Conservation (phyloP, 2,888 invertebrate species). For the Xylophagus ater region DNA sequence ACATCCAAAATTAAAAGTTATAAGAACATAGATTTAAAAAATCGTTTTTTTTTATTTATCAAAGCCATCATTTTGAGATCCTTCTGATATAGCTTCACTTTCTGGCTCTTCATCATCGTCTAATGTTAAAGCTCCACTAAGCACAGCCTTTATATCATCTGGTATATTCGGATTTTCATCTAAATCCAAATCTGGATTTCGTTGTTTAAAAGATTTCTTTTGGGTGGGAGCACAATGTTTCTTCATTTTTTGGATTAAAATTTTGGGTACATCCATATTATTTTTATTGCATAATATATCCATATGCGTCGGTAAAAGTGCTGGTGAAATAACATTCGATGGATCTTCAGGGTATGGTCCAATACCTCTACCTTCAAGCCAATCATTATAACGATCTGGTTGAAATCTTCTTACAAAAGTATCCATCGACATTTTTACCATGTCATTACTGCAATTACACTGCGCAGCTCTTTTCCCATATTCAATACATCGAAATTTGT, state of each 20-base stretch:
- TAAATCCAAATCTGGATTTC: no score
- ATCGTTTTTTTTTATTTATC: no score
- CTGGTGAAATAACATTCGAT: no score
- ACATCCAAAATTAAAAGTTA: no score
- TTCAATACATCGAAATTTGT: slow-evolving; percentile 99
- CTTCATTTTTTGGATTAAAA: slow-evolving; percentile 33
- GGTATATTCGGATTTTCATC: slow-evolving; percentile 39
- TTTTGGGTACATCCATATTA: slow-evolving; percentile 22
- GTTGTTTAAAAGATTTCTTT: no score
- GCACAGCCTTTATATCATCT: slow-evolving; percentile 36
- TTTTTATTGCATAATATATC: slow-evolving; percentile 71
- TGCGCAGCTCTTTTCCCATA: slow-evolving; percentile 87
- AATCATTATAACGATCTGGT: no score
- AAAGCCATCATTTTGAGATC: no score
- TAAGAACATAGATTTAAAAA: no score
- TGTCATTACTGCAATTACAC: slow-evolving; percentile 81
- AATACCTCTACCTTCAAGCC: slow-evolving; percentile 77
- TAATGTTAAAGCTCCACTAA: slow-evolving; percentile 34
- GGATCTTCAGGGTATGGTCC: slow-evolving; percentile 93
- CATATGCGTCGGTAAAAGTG: slow-evolving; percentile 68
- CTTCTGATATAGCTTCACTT: slow-evolving; percentile 18
- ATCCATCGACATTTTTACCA: slow-evolving; percentile 97
- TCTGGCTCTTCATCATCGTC: no score
- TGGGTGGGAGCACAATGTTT: no score
- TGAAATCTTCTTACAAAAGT: slow-evolving; percentile 90